phyloP scores from a whole-genome alignment of 2,888 invertebrate genomes.

The Perithous albicinctus region DNA sequence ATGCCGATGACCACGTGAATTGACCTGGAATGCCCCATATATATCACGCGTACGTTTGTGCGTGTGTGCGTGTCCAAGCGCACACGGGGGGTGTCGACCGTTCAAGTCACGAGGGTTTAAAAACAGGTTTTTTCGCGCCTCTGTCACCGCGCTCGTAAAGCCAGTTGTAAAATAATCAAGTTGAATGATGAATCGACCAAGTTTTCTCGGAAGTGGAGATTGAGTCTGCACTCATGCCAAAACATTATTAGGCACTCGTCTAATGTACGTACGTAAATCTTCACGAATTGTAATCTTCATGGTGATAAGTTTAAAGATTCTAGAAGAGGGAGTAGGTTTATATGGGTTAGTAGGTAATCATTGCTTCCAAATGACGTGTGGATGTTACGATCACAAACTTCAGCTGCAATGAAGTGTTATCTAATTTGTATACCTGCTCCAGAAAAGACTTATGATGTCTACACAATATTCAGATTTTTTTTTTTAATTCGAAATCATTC shows the following conservation, averaged over 20 bases:
- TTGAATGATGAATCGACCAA: constrained; percentile 44
- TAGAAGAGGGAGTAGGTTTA: background rate
- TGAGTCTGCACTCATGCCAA: constrained; percentile 3
- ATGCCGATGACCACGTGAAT: too few relatives aligned
- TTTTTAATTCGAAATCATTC: background rate
- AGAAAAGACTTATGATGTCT: background rate
- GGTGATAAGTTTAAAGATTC: background rate
- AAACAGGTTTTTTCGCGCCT: constrained; percentile 55
- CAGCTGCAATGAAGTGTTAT: background rate
- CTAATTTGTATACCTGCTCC: background rate
- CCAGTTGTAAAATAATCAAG: constrained; percentile 18
- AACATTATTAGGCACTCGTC: background rate
- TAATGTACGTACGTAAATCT: background rate
- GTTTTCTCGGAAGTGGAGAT: constrained; percentile 31
- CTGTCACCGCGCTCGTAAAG: constrained; percentile 34
- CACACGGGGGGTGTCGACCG: constrained; percentile 21
- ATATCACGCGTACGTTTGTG: too few relatives aligned
- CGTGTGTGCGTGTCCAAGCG: constrained; percentile 28
- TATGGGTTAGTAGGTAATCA: background rate
- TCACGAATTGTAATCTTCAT: background rate
- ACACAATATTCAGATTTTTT: background rate
- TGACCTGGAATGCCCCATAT: too few relatives aligned
- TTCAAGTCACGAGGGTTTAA: constrained; percentile 54
- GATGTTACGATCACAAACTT: background rate
- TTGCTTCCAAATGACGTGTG: background rate